Evolutionary conservation across 1,140 invertebrate genomes (phyloP).

Genomic region (Anastrepha ludens): DNA sequence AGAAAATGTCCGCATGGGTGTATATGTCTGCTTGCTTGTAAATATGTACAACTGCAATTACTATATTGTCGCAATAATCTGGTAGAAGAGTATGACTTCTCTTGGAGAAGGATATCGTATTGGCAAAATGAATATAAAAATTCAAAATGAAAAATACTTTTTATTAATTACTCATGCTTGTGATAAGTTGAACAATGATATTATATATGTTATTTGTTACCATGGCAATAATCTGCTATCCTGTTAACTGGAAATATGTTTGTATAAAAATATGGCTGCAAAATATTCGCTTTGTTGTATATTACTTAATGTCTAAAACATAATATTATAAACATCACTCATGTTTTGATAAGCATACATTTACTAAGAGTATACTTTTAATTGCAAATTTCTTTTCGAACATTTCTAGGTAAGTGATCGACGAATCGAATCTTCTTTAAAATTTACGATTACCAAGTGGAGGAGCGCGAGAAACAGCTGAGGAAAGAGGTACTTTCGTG

Average conservation of each 20-base stretch:
- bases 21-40: too few relatives aligned
- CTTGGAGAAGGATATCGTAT: too few relatives aligned
- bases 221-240: too few relatives aligned
- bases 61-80: too few relatives aligned
- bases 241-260: not conserved
- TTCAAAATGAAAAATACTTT: too few relatives aligned
- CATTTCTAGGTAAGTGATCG: slow-evolving; percentile 11
- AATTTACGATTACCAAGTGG: not conserved
- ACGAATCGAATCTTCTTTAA: not conserved
- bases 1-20: too few relatives aligned
- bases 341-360: not conserved
- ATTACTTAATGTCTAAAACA: not conserved
- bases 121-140: too few relatives aligned
- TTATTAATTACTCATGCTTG: too few relatives aligned
- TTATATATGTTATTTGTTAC: too few relatives aligned
- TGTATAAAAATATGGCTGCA: slow-evolving; percentile 31
- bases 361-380: not conserved
- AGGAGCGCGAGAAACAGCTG: not conserved
- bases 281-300: slow-evolving; percentile 1
- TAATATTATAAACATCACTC: not conserved
- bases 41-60: too few relatives aligned
- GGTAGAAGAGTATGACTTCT: too few relatives aligned
- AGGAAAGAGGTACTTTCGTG: not conserved
- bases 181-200: too few relatives aligned
- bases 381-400: not conserved